Evolutionary conservation across 1,140 invertebrate species (phyloP), one percentile per base, ranked within the genome.

Genomic region (Latrodectus geometricus): DNA sequence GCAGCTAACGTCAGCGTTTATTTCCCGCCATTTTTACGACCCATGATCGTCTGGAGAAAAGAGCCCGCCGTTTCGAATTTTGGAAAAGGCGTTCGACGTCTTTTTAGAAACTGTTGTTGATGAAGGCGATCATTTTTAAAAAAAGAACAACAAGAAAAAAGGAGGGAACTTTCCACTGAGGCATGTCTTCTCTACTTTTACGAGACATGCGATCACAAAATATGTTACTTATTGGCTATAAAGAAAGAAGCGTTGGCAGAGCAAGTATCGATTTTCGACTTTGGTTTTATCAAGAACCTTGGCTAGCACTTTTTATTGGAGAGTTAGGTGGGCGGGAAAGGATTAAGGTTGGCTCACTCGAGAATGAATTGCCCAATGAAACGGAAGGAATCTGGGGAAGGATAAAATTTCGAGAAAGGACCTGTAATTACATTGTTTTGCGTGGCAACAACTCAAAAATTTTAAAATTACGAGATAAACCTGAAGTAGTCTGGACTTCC

Each of bases 211-310:
- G 23, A 48, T 73, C 35, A 14, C 70, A 73, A 73, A 73, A 73
- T 73, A 73, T 49, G 70, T 49, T 73, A 73, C 70, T 73, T 73
- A 73, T 73, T 73, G 70, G 23, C 70, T 73, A 73, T 73, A 73
- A 73, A 73, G 35, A 48, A 73, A 49, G 23, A 73, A n/a, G n/a
- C 20, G 9, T 61, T 61, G 15, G n/a, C 68, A 23, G 68, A 15
- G 9, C 68, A 21, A 11, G 20, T 69, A 69, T 69, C 68, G 68
- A 69, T 69, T 69, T 20, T 23, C 68, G 68, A 20, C 68, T 20
- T n/a, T 11, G 20, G n/a, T 20, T 69, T n/a, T 23, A 69, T 69
- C 68, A 69, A 69, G 21, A n/a, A n/a, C 21, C n/a, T 65, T n/a
- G 61, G 61, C 68, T n/a, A n/a, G 9, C 21, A n/a, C n/a, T 69